Base-by-base conservation (phyloP, 2,888 invertebrate species). In the Pterobdella sp. region DNA sequence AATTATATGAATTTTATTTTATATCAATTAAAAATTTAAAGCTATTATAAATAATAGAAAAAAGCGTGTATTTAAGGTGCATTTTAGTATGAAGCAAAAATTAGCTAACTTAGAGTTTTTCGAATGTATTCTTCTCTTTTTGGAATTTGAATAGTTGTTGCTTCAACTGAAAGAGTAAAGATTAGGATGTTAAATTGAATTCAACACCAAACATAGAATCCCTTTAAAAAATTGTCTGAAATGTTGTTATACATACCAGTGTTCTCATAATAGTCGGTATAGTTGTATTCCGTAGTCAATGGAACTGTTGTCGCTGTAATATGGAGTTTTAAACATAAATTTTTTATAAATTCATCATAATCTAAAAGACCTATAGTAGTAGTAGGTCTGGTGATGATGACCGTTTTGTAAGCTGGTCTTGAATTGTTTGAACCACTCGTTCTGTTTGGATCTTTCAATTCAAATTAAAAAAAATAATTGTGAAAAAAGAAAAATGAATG, bases 351-450 rank as follows among this genome's bases (percentile, higher is more conserved):
- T 14, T 42, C 7, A 42, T 42, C 49, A 42, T 42, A 14, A 14
- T 42, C 49, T 14, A 14, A 22, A 7, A 42, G 4, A 26, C 35
- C 26, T 18, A 1, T 26, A 1, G 67, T 67, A 26, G 67, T 67
- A 26, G 67, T 67, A 26, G 67, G 67, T 36, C 42, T 67, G 60
- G 60, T 56, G 60, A 56, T 56, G 60, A 56, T 56, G 60, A 56
- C n/a, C 4, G 60, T 56, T 26, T 56, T 56, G 60, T 56, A 56
- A 26, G n/a, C 60, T 14, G 60, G 60, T 22, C 7, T 56, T 4
- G 60, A 56, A 22, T 56, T 26, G n/a, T 56, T 56, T 4, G 7
- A 22, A 3, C n/a, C 60, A 26, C 26, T 26, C n/a, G 7, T 56
- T 56, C n/a, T 56, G 60, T 56, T 56, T 4, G 60, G 60, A 22